A percentile compares a stretch with the other conserved stretches of the same genome.
phyloP scores from a whole-genome alignment of 2,797 vertebrate genomes.

The Percopsis omiscomaycus region DNA sequence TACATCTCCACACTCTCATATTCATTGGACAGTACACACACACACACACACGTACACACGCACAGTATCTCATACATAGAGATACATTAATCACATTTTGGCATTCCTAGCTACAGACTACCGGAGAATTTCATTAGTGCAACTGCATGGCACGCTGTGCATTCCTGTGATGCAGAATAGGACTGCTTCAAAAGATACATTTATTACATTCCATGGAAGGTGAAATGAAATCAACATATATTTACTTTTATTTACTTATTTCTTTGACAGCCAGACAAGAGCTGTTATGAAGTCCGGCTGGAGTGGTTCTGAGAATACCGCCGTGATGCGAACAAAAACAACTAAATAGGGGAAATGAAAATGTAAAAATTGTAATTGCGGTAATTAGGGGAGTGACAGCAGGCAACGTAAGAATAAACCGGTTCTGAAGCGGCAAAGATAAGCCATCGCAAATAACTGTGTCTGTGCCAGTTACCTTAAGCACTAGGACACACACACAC shows the following conservation, averaged over 20 bases:
- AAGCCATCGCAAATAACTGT: conserved; percentile 24
- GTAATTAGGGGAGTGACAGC: conserved; percentile 49
- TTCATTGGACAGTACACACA: conserved; percentile 2
- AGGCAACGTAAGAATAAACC: conserved; percentile 34
- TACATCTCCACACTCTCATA: conserved; percentile 14
- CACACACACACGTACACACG: conserved; percentile 3
- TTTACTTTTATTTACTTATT: conserved; percentile 27
- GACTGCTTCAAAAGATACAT: conserved; percentile 57
- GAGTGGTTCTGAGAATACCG: conserved; percentile 13
- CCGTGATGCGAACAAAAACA: conserved; percentile 33
- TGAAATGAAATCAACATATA: conserved; percentile 53
- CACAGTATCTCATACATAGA: conserved; percentile 11
- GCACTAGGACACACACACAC: conserved; percentile 11
- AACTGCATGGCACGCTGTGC: conserved; percentile 34
- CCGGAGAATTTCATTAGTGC: conserved; percentile 60
- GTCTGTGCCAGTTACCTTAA: background rate
- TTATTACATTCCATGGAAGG: conserved; percentile 48
- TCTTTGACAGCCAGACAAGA: conserved; percentile 38
- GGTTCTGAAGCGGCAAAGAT: conserved; percentile 28
- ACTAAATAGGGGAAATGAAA: conserved; percentile 37
- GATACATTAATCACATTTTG: conserved; percentile 42
- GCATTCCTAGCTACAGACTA: conserved; percentile 42
- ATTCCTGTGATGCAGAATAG: conserved; percentile 51
- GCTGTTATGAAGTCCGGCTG: conserved; percentile 28
- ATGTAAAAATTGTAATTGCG: conserved; percentile 25